Evolutionary conservation across 2,888 invertebrate species (phyloP).

Genomic region (Oscheius myriophilus): DNA sequence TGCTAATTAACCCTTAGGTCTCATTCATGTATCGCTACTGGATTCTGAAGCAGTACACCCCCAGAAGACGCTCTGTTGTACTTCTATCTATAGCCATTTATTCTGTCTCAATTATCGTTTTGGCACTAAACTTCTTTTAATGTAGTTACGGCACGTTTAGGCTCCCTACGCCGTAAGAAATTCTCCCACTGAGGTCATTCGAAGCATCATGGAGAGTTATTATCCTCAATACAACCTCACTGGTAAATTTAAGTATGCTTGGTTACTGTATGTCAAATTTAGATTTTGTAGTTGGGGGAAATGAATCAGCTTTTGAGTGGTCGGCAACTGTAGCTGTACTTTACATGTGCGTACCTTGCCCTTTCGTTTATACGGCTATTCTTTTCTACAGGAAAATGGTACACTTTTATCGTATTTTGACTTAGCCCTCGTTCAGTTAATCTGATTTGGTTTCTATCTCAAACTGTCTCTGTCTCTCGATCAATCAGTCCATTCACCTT

Average conservation of each 20-base stretch:
- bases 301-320: conserved; percentile 17
- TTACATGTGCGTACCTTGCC: conserved; percentile 44
- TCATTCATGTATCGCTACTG: conserved; percentile 46
- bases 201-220: conserved; percentile 33
- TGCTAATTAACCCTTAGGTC: conserved; percentile 9
- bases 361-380: conserved; percentile 38
- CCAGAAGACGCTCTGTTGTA: conserved; percentile 26
- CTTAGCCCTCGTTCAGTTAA: too few relatives aligned
- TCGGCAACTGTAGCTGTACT: conserved; percentile 28
- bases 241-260: not conserved
- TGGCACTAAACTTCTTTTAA: conserved; percentile 14
- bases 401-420: too few relatives aligned
- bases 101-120: conserved; percentile 33
- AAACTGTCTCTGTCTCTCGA: too few relatives aligned
- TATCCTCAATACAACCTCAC: conserved; percentile 39
- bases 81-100: conserved; percentile 31
- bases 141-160: conserved; percentile 6
- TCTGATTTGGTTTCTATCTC: too few relatives aligned
- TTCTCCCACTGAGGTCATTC: conserved; percentile 32
- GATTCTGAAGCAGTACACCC: conserved; percentile 32
- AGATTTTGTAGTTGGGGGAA: conserved; percentile 13
- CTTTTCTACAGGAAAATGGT: conserved; percentile 35
- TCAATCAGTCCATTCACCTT: too few relatives aligned
- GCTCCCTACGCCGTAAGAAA: conserved; percentile 37
- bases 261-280: too few relatives aligned